Percentiles rank a stretch among this genome's conserved stretches.
phyloP scores from a whole-genome alignment of 2,888 invertebrate genomes.

The Himalopsyche japonica region DNA sequence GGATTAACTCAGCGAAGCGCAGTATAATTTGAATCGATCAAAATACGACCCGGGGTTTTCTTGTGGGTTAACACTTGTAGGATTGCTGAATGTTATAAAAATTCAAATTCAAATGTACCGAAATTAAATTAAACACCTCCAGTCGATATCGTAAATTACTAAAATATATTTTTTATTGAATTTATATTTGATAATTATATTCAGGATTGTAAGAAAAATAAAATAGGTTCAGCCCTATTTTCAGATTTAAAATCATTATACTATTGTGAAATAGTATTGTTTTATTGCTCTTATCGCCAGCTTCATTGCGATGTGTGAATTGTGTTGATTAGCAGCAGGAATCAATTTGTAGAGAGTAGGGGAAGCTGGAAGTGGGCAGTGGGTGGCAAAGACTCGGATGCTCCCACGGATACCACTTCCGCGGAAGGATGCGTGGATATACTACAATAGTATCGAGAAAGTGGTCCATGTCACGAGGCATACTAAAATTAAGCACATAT shows the following conservation, averaged over 20 bases:
- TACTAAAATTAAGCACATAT: no score
- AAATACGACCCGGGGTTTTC: no score
- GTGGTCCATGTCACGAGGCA: background rate
- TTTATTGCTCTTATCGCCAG: background rate
- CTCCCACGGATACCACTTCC: slow-evolving; percentile 17
- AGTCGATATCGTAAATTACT: no score
- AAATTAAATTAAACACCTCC: no score
- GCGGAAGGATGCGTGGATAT: background rate
- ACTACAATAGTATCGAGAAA: background rate
- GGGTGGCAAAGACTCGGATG: background rate
- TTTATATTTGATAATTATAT: no score
- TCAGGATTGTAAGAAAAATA: no score
- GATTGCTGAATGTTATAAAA: no score
- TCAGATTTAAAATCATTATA: background rate
- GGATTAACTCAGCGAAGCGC: no score
- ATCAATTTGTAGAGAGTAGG: slow-evolving; percentile 7
- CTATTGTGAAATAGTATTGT: slow-evolving; percentile 14
- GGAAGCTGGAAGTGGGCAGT: slow-evolving; percentile 8
- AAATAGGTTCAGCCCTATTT: background rate
- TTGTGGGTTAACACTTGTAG: no score
- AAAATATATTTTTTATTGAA: no score
- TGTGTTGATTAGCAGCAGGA: slow-evolving; percentile 17
- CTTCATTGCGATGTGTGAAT: slow-evolving; percentile 20
- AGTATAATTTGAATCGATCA: no score
- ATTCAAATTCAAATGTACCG: no score